These are phyloP conservation scores for Mimumesa dahlbomi DNA, from an alignment of 2,888 invertebrate species.

Conservation along the genomic window DNA sequence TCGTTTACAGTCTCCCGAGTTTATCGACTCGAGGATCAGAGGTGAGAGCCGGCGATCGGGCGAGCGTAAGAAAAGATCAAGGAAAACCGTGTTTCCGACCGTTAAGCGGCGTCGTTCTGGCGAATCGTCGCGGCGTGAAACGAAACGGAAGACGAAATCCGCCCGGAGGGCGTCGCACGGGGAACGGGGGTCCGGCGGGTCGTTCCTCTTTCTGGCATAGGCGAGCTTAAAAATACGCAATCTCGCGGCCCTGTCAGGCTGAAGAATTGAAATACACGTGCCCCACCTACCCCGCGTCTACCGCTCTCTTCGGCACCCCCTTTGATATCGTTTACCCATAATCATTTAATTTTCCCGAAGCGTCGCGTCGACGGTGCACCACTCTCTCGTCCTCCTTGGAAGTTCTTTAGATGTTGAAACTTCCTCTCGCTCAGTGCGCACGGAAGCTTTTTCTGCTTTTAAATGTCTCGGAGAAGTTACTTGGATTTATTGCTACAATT, in stretches of 20 bases:
- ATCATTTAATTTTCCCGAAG: conserved; percentile 79
- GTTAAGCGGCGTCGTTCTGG: conserved; percentile 45
- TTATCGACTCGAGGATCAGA: conserved; percentile 1
- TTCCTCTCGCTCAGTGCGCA: conserved; percentile 2
- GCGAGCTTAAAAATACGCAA: conserved; percentile 80
- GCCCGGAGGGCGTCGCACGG: conserved; percentile 57
- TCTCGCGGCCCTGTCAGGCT: conserved; percentile 79
- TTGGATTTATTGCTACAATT: too few relatives aligned
- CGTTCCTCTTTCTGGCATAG: conserved; percentile 61
- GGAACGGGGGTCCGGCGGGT: conserved; percentile 34
- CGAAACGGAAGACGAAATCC: conserved; percentile 76
- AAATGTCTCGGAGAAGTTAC: too few relatives aligned
- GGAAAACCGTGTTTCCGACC: conserved; percentile 37
- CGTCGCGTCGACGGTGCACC: conserved; percentile 41
- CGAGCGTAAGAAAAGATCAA: conserved; percentile 41
- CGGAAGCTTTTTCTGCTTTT: neutral
- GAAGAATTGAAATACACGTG: conserved; percentile 80
- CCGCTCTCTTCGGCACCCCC: conserved; percentile 58
- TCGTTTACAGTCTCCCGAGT: neutral
- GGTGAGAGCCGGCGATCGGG: conserved; percentile 8
- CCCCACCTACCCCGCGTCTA: conserved; percentile 51
- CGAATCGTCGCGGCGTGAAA: conserved; percentile 75
- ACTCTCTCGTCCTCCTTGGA: conserved; percentile 21
- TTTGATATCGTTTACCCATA: conserved; percentile 81
- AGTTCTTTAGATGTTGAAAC: conserved; percentile 32